Evolutionary conservation across 2,113 vertebrate species (phyloP).

Genomic region (Nymphicus hollandicus): DNA sequence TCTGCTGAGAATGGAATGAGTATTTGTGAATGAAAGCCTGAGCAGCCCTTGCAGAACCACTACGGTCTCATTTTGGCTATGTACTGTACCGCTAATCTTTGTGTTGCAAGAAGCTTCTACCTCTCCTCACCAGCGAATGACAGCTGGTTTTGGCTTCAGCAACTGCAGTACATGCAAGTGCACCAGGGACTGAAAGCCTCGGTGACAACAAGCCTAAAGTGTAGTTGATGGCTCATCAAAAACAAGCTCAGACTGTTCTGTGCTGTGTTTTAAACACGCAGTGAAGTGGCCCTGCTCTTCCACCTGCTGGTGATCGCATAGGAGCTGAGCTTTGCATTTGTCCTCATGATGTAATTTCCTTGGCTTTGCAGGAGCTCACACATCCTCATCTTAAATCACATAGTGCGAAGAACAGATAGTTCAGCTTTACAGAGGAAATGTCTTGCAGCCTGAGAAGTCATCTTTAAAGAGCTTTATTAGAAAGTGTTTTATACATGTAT

Average conservation of each 20-base stretch:
- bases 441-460: background rate
- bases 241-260: background rate
- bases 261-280: background rate
- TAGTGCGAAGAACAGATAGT: accelerated
- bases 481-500: background rate
- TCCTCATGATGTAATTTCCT: background rate
- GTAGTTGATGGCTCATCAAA: background rate
- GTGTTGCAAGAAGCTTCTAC: accelerated
- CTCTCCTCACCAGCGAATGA: accelerated
- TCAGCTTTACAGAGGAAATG: background rate
- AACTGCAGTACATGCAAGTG: background rate
- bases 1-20: background rate
- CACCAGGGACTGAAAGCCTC: accelerated
- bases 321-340: accelerated
- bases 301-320: accelerated
- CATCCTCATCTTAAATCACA: accelerated
- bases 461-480: slow-evolving; percentile 9
- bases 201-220: background rate
- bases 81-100: accelerated
- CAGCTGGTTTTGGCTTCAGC: accelerated
- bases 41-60: background rate
- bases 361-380: background rate
- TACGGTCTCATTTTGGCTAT: too few relatives aligned
- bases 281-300: background rate
- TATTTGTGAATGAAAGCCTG: background rate